phyloP scores from a whole-genome alignment of 2,797 vertebrate genomes.

The Sphenodon punctatus region DNA sequence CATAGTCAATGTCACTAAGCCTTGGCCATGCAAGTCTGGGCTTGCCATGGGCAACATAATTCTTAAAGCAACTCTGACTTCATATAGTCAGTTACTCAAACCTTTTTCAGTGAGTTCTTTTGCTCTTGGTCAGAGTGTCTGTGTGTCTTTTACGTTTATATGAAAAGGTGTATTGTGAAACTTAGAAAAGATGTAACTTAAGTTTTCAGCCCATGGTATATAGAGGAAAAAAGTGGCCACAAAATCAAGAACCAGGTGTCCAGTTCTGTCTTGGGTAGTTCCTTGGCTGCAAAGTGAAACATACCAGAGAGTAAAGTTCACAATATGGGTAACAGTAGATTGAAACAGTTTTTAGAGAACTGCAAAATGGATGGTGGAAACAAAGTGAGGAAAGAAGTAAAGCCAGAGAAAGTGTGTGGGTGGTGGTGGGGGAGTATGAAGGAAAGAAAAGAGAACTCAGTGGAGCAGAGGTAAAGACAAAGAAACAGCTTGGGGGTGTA shows the following conservation, averaged over 20 bases:
- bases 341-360: not conserved
- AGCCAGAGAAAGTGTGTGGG: not conserved
- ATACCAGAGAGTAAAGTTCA: not conserved
- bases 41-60: too few relatives aligned
- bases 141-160: too few relatives aligned
- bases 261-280: not conserved
- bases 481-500: too few relatives aligned
- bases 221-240: not conserved
- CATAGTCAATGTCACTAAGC: too few relatives aligned
- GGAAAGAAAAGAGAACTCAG: not conserved
- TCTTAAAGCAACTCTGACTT: too few relatives aligned
- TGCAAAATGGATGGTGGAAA: not conserved
- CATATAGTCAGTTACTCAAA: too few relatives aligned
- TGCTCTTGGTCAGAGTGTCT: too few relatives aligned
- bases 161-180: too few relatives aligned
- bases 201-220: not conserved
- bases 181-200: not conserved
- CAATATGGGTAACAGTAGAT: not conserved
- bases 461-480: too few relatives aligned
- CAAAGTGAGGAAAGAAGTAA: not conserved
- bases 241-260: not conserved
- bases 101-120: too few relatives aligned
- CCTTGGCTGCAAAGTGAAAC: not conserved
- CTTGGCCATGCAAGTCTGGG: too few relatives aligned
- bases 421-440: not conserved